Conservation (phyloP, 2,888 invertebrate genomes). For the Acanthoscelides obtectus region DNA sequence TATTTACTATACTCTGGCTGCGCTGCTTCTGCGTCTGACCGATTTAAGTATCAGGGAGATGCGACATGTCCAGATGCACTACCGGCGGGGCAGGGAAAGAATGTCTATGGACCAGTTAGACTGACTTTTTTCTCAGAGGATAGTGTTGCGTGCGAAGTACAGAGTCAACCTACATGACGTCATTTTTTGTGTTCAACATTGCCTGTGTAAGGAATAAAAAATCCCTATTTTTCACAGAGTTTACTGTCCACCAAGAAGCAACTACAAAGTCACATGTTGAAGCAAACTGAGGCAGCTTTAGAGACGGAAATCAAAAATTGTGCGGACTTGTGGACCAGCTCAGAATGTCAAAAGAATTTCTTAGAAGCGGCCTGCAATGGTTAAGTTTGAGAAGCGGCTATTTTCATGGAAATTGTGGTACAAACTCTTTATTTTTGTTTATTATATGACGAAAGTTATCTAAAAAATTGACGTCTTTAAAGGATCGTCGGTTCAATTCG, state of each 20-base stretch:
- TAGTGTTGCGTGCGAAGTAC: too few relatives aligned
- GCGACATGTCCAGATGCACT: too few relatives aligned
- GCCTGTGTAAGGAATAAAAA: background rate
- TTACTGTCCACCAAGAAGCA: conserved; percentile 58
- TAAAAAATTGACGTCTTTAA: background rate
- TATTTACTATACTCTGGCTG: too few relatives aligned
- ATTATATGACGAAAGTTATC: background rate
- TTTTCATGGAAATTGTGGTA: conserved; percentile 22
- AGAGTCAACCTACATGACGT: too few relatives aligned
- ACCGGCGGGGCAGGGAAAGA: too few relatives aligned
- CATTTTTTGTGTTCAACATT: too few relatives aligned
- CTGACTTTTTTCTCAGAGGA: too few relatives aligned
- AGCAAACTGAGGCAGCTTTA: conserved; percentile 56
- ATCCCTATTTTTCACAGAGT: conserved; percentile 56
- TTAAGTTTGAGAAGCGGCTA: conserved; percentile 1
- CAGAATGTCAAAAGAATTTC: conserved; percentile 61
- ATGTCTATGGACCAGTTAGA: too few relatives aligned
- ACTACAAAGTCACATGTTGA: conserved; percentile 55
- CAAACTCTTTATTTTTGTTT: conserved; percentile 15
- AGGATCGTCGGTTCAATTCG: conserved; percentile 4
- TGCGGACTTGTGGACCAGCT: conserved; percentile 68
- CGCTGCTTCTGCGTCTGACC: too few relatives aligned
- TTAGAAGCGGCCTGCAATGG: background rate
- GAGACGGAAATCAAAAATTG: conserved; percentile 65
- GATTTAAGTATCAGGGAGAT: too few relatives aligned